A percentile compares a stretch with the other conserved stretches of the same genome.
phyloP scores from a whole-genome alignment of 1,140 invertebrate species.

The Scaptomyza pallida region DNA sequence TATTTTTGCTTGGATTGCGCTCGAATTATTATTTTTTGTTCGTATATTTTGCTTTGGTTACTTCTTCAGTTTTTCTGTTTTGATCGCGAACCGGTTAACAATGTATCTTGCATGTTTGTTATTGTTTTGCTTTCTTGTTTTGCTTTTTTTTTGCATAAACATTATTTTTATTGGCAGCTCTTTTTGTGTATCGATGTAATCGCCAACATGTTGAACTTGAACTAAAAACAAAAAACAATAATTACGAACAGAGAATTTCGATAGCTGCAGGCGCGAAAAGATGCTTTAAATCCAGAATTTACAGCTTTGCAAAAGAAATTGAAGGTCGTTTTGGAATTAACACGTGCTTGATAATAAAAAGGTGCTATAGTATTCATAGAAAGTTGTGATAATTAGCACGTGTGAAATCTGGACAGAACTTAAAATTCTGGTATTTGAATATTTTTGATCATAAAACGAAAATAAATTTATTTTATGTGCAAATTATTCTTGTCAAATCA shows the following conservation, averaged over 20 bases:
- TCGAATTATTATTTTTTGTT: conserved; percentile 53
- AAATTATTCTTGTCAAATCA: too few species aligned
- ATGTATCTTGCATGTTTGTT: conserved; percentile 33
- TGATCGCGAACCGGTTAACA: conserved; percentile 70
- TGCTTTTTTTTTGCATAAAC: conserved; percentile 50
- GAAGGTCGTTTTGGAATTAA: conserved; percentile 37
- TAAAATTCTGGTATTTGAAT: too few species aligned
- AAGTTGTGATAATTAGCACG: conserved; percentile 20
- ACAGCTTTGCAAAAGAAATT: conserved; percentile 12
- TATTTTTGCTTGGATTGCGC: conserved; percentile 49
- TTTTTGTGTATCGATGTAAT: conserved; percentile 56
- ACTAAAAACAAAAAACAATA: conserved; percentile 63
- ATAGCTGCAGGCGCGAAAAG: conserved; percentile 23
- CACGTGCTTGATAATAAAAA: conserved; percentile 24
- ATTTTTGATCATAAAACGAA: too few species aligned
- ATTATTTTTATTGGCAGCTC: conserved; percentile 58
- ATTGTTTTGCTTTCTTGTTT: conserved; percentile 33
- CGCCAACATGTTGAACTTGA: conserved; percentile 76
- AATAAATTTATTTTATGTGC: too few species aligned
- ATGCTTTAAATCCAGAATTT: conserved; percentile 35
- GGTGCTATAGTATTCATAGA: neutral
- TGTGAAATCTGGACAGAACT: too few species aligned
- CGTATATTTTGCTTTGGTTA: conserved; percentile 50
- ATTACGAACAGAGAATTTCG: neutral
- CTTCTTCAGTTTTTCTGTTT: conserved; percentile 72